Evolutionary conservation across 2,888 invertebrate genomes (phyloP), one percentile per base, ranked within the genome.

Genomic region (Acanthoscelides obtectus): DNA sequence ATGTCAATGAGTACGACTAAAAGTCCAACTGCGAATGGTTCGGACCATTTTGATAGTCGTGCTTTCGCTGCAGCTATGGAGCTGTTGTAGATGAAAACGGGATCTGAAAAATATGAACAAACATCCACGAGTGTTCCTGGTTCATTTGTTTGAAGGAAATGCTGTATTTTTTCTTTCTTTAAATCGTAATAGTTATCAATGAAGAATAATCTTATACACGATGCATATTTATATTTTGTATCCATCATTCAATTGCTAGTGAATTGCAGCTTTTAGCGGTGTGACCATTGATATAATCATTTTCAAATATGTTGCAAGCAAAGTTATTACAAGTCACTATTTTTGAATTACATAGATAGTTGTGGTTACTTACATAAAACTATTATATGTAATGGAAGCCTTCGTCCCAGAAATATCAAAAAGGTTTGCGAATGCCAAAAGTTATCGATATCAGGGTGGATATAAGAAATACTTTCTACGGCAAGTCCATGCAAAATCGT

Each of bases 361-460:
- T 45, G 12, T 45, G 17, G 12, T 45, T 12, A 76, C 77, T 89
- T 87, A 93, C 93, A 94, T 25, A 94, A 80, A 5, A 92, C 81
- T 22, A 92, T 85, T 69, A 94, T 92, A 80, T 94, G 93, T 0
- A 94, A 83, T 0, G 94, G 94, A 70, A 93, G 84, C 67, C 94
- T 87, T 45, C 89, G 86, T 5, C 93, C 93, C 21, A 94, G 83
- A 72, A 94, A 87, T 75, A 93, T 91, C 22, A 94, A 83, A 0
- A 92, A 90, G 0, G 92, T 89, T 85, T 92, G 93, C 0, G 93
- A 92, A 81, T 94, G 94, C 94, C 94, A 95, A 84, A 93, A 94
- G 82, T 93, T 94, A 84, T 94, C 93, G 73, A 92, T 91, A 74
- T 93, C 92, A 0, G 93, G 93, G 21, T 92, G 79, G 75, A 88